A percentile compares a stretch with the other conserved stretches of the same genome.
phyloP scores from a whole-genome alignment of 1,140 invertebrate genomes.

The Apis laboriosa region DNA sequence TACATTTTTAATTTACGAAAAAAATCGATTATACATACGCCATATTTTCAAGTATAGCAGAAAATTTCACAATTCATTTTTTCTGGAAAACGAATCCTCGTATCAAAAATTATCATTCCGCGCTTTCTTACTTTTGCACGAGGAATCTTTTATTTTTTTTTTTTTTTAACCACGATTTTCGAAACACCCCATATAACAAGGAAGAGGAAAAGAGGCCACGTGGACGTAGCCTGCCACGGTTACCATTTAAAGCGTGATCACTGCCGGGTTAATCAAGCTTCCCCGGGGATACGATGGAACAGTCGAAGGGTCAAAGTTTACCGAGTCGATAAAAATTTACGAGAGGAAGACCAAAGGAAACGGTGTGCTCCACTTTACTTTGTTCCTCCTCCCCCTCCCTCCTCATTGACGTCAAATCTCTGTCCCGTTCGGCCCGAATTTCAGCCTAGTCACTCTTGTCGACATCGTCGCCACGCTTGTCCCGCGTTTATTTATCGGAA shows the following conservation, averaged over 20 bases:
- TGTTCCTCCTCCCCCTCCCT: slow-evolving; percentile 4
- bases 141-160: too few relatives aligned
- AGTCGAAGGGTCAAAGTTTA: slow-evolving; percentile 34
- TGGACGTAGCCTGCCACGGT: neutral
- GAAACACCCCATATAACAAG: too few relatives aligned
- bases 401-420: slow-evolving; percentile 25
- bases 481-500: slow-evolving; percentile 26
- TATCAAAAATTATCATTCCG: too few relatives aligned
- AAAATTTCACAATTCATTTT: too few relatives aligned
- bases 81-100: too few relatives aligned
- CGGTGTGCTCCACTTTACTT: slow-evolving; percentile 12
- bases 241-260: slow-evolving; percentile 41
- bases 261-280: slow-evolving; percentile 24
- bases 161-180: too few relatives aligned
- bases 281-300: neutral
- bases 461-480: neutral
- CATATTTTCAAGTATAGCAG: too few relatives aligned
- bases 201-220: neutral
- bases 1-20: too few relatives aligned
- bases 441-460: neutral
- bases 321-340: slow-evolving; percentile 44
- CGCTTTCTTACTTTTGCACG: too few relatives aligned
- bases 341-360: slow-evolving; percentile 9
- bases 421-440: slow-evolving; percentile 15
- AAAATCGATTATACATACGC: too few relatives aligned